Base-by-base conservation (phyloP, 1,140 invertebrate species). In the Agrypnia vestita region DNA sequence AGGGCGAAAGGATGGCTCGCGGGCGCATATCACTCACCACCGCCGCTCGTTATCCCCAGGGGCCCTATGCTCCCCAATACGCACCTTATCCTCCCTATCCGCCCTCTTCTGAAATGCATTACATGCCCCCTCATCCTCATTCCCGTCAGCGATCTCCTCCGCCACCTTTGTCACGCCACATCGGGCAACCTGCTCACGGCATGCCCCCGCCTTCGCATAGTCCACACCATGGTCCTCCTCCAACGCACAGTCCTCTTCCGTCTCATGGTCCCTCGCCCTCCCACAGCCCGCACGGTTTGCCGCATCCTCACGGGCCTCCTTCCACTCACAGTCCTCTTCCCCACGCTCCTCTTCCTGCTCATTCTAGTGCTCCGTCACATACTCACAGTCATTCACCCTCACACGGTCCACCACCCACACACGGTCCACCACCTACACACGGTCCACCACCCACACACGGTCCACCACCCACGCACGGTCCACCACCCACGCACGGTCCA, bases 21-120 rank as follows among this genome's bases (percentile, higher is more conserved):
- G 72, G 81, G 7, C 44, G 82, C 0, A 79, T 83, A 7, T 46
- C 76, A 11, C 51, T 79, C 15, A 84, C 83, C n/a, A 44, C 76
- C 4, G 83, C 79, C 9, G 84, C 86, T 77, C 85, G 88, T 0
- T 88, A 84, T 76, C 88, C 88, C 49, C 84, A 88, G 7, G 88
- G 88, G 7, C 88, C 88, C 0, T 88, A 88, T 84, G 87, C 88
- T 19, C 87, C 89, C 4, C 88, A 90, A 69, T 89, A 88, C 75
- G 87, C 85, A 1, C 87, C 88, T 0, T 88, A 88, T 82, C 86
- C 87, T 8, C 88, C 88, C 0, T 88, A 89, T 83, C 87, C 87
- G 19, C 86, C 86, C 47, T 49, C 71, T 12, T 43, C 84, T n/a
- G 75, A 81, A 8, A 59, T 55, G 44, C 74, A 77, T 8, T 83